phyloP scores from a whole-genome alignment of 1,140 invertebrate genomes.

The Cyphomyrmex costatus region DNA sequence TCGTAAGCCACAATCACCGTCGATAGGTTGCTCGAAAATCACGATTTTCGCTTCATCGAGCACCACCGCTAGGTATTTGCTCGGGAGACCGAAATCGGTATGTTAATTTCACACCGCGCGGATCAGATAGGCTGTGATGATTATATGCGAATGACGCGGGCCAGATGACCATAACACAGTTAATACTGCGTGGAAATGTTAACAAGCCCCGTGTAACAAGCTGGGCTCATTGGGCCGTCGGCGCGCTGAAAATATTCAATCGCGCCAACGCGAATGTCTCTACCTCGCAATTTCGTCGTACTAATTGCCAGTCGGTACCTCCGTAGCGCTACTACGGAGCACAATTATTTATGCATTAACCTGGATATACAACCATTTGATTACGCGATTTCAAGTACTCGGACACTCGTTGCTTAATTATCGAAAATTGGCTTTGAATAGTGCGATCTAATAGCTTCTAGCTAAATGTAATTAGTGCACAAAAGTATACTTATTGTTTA shows the following conservation, averaged over 20 bases:
- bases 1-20: neutral
- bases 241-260: slow-evolving; percentile 54
- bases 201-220: slow-evolving; percentile 53
- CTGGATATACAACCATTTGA: slow-evolving; percentile 19
- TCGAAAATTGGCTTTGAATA: slow-evolving; percentile 18
- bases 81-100: slow-evolving; percentile 2
- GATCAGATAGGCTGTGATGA: neutral
- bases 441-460: neutral
- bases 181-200: slow-evolving; percentile 57
- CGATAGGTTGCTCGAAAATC: neutral
- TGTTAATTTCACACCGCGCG: slow-evolving; percentile 31
- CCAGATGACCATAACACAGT: slow-evolving; percentile 52
- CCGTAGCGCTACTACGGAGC: slow-evolving; percentile 7
- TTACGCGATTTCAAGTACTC: slow-evolving; percentile 48
- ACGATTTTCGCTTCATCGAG: neutral
- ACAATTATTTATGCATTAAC: slow-evolving; percentile 53
- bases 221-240: slow-evolving; percentile 14
- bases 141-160: slow-evolving; percentile 25
- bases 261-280: slow-evolving; percentile 23
- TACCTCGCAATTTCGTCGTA: slow-evolving; percentile 19
- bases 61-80: neutral
- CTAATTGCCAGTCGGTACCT: slow-evolving; percentile 39
- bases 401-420: slow-evolving; percentile 1
- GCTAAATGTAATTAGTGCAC: neutral
- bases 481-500: slow-evolving; percentile 2